Evolutionary conservation across 2,888 invertebrate species (phyloP).

Genomic region (Aelia acuminata): DNA sequence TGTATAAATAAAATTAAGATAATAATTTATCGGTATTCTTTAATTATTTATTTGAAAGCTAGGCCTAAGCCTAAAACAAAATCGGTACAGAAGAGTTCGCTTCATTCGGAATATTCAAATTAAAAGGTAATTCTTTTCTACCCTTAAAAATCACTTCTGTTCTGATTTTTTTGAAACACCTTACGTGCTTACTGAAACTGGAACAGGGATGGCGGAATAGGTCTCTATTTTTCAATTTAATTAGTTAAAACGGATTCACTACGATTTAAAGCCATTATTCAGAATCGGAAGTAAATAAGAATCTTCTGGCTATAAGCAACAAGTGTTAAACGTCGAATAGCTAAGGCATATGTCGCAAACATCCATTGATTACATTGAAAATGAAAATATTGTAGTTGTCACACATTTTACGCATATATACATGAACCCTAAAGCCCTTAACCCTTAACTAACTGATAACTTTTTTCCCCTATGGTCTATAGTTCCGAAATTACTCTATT

Average conservation of each 20-base stretch:
- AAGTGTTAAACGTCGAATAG: too few relatives aligned
- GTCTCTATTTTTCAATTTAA: not conserved
- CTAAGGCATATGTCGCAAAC: too few relatives aligned
- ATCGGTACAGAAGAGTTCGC: not conserved
- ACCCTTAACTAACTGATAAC: too few relatives aligned
- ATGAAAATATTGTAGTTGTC: too few relatives aligned
- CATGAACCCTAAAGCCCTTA: too few relatives aligned
- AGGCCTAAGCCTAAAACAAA: not conserved
- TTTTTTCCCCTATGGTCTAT: too few relatives aligned
- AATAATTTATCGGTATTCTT: not conserved
- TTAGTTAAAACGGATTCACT: not conserved
- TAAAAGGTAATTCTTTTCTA: not conserved
- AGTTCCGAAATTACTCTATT: too few relatives aligned
- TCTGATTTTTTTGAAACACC: not conserved
- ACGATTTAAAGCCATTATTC: not conserved
- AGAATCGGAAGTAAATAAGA: not conserved
- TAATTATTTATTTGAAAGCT: not conserved
- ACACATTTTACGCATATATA: too few relatives aligned
- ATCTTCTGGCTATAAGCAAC: too few relatives aligned
- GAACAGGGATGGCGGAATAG: fast-evolving
- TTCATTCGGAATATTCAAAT: not conserved
- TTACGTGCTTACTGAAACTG: not conserved
- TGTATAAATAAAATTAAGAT: slow-evolving; percentile 15
- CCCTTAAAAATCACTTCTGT: not conserved
- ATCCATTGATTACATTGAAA: too few relatives aligned